These are phyloP conservation scores for Pomacea maculata DNA, from an alignment of 1,140 invertebrate species.

Conservation along the genomic window DNA sequence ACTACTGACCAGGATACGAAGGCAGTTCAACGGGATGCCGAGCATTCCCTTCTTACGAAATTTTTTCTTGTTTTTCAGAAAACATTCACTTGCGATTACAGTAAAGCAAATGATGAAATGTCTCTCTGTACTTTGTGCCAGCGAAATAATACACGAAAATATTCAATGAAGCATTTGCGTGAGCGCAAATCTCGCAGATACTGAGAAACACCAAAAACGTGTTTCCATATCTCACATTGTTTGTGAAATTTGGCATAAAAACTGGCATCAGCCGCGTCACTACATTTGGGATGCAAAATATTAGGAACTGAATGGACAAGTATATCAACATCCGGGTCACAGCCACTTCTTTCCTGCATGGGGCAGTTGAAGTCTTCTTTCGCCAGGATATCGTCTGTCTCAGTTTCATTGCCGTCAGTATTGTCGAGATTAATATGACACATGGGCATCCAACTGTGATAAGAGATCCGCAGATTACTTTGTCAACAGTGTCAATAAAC, in stretches of 20 bases:
- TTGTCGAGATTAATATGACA: neutral
- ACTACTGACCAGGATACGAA: too few species aligned
- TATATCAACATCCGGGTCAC: neutral
- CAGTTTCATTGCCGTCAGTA: neutral
- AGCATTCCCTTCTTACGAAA: too few species aligned
- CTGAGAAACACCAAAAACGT: neutral
- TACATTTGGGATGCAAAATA: neutral
- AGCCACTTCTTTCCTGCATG: neutral
- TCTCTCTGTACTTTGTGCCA: neutral
- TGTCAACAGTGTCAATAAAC: neutral
- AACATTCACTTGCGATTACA: too few species aligned
- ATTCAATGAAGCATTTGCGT: neutral
- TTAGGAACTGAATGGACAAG: neutral
- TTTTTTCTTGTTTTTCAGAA: too few species aligned
- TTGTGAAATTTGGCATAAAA: neutral
- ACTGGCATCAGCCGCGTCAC: neutral
- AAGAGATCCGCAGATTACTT: neutral
- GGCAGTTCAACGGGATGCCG: too few species aligned
- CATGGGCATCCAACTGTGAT: neutral
- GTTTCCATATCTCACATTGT: neutral
- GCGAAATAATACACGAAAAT: neutral
- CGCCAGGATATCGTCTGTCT: neutral
- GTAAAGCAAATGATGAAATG: neutral
- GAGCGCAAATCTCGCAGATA: neutral
- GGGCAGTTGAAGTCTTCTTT: neutral